Base-by-base conservation (phyloP, 2,797 vertebrate genomes). In the Crocidura indochinensis region DNA sequence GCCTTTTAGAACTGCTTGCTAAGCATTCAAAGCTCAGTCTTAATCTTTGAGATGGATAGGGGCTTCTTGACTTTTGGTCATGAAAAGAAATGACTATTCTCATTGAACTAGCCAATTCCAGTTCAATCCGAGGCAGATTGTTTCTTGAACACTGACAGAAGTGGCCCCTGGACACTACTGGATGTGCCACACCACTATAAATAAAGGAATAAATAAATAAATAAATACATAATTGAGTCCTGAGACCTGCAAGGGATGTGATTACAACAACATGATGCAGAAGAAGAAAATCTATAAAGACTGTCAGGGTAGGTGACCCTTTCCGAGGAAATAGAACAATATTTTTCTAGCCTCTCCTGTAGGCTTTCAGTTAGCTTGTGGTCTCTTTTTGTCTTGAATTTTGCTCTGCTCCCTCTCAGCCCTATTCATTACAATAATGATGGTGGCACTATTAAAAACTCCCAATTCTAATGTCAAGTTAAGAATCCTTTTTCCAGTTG, bases 251-350 rank as follows among this genome's bases (percentile, higher is more conserved):
- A 20, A 62, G 71, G 22, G 14, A 81, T 31, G 49, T 6, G 26
- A 65, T 60, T 26, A 31, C 47, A 81, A 29, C 51, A 31, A 4
- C 56, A 60, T 51, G 67, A 84, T 17, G 29, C 46, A 17, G 6
- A 78, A 38, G 26, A 82, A 47, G n/a, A 53, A 69, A 87, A 75
- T 72, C 46, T 17, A 15, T 68, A 17, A 82, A 77, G 46, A 20
- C 60, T 44, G 77, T 56, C 44, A 56, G 38, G 46, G 38, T 49
- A 46, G 6, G 51, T 62, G 46, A 10, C 6, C 12, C 65, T 76
- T 82, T 89, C 62, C 76, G 53, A 46, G 31, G 62, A 94, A 15
- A 29, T n/a, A 47, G 67, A 60, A 60, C 20, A 60, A 60, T 4
- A 20, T 22, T 17, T 22, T 60, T 22, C 19, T 60, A 19, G 17